These are phyloP conservation scores for Suillia variegata DNA, from an alignment of 2,888 invertebrate species.

Conservation along the genomic window DNA sequence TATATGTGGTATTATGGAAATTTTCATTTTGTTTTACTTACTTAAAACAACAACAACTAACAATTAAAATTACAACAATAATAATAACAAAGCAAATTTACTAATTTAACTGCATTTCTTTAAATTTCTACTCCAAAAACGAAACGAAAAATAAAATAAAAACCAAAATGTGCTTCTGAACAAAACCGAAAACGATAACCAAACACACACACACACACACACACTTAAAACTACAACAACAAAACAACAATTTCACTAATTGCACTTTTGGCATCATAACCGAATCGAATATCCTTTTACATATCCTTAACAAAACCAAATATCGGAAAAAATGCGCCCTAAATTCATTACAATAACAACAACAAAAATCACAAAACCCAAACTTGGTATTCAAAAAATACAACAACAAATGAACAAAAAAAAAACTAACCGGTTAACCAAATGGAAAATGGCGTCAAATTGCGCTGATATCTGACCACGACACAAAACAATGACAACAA, in stretches of 20 bases:
- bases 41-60: conserved; percentile 11
- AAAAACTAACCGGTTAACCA: background rate
- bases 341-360: too few relatives aligned
- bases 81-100: too few relatives aligned
- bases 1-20: conserved; percentile 22
- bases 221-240: background rate
- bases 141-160: background rate
- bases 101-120: conserved; percentile 13
- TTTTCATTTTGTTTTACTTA: conserved; percentile 9
- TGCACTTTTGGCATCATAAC: too few relatives aligned
- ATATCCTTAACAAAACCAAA: conserved; percentile 32
- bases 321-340: conserved; percentile 15
- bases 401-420: conserved; percentile 25
- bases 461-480: conserved; percentile 55
- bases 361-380: conserved; percentile 21
- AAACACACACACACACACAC: too few relatives aligned
- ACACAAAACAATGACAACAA: conserved; percentile 32
- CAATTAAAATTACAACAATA: too few relatives aligned
- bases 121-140: conserved; percentile 14
- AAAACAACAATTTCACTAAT: conserved; percentile 51
- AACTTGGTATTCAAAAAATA: conserved; percentile 28
- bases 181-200: background rate
- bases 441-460: conserved; percentile 55
- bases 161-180: too few relatives aligned
- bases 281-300: conserved; percentile 47